Conservation (phyloP, 2,113 vertebrate species). For the Hydrolagus affinis region DNA sequence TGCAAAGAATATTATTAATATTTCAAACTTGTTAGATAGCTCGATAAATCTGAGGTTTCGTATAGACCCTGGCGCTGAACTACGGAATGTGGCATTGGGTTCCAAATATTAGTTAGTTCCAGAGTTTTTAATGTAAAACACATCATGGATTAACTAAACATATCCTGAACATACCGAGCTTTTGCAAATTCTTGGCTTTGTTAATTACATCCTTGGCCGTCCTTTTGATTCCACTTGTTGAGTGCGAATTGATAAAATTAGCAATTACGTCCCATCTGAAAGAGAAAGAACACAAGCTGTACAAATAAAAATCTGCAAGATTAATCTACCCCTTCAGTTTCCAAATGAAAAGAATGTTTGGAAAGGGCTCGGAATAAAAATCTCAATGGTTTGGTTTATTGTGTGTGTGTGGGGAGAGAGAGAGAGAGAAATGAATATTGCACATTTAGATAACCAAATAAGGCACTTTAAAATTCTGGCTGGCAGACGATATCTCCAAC, state of each 20-base stretch:
- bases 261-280: conserved; percentile 95
- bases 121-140: background rate
- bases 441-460: background rate
- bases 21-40: background rate
- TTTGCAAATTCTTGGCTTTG: conserved; percentile 95
- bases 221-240: conserved; percentile 76
- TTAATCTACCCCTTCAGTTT: background rate
- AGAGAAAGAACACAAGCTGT: conserved; percentile 29
- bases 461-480: background rate
- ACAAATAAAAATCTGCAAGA: background rate
- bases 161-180: conserved; percentile 68
- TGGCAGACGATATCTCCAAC: no score
- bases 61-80: background rate
- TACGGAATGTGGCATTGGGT: background rate
- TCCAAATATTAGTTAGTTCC: no score
- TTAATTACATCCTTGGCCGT: conserved; percentile 93
- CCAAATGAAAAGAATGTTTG: background rate
- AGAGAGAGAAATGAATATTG: no score
- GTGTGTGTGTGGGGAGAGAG: no score
- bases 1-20: no score
- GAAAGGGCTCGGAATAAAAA: background rate
- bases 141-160: background rate
- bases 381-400: background rate
- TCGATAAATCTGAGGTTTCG: background rate
- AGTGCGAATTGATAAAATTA: conserved; percentile 96